phyloP scores from a whole-genome alignment of 2,797 vertebrate species.

The Leucoraja ocellata region DNA sequence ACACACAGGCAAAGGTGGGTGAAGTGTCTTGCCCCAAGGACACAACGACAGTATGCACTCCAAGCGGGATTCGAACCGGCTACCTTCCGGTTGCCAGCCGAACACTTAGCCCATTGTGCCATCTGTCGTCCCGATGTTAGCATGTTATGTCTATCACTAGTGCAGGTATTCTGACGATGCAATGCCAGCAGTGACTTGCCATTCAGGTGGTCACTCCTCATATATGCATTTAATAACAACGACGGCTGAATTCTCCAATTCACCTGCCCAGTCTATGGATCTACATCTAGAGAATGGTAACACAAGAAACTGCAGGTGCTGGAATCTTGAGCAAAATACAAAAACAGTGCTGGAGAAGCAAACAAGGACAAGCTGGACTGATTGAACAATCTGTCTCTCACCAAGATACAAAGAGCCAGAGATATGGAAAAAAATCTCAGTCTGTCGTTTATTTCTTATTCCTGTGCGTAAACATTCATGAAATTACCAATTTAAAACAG shows the following conservation, averaged over 20 bases:
- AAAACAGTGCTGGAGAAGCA: too few relatives aligned
- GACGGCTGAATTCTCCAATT: not conserved
- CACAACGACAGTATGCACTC: too few relatives aligned
- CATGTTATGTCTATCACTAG: not conserved
- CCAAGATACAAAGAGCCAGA: not conserved
- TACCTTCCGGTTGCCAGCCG: too few relatives aligned
- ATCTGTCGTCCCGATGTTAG: too few relatives aligned
- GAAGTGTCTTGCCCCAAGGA: too few relatives aligned
- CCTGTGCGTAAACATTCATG: not conserved
- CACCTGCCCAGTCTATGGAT: not conserved
- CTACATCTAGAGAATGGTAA: too few relatives aligned
- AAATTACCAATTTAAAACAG: not conserved
- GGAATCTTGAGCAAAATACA: too few relatives aligned
- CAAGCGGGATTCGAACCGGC: too few relatives aligned
- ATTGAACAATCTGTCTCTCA: not conserved
- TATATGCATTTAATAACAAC: not conserved
- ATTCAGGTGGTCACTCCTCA: not conserved
- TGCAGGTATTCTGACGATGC: not conserved
- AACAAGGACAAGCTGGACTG: too few relatives aligned
- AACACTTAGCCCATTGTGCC: too few relatives aligned
- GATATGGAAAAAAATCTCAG: not conserved
- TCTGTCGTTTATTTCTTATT: not conserved
- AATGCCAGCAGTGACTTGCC: not conserved
- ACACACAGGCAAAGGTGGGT: too few relatives aligned
- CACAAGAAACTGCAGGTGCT: too few relatives aligned